These are phyloP conservation scores for Scarus forsteni DNA, from an alignment of 2,797 vertebrate genomes.

Conservation along the genomic window DNA sequence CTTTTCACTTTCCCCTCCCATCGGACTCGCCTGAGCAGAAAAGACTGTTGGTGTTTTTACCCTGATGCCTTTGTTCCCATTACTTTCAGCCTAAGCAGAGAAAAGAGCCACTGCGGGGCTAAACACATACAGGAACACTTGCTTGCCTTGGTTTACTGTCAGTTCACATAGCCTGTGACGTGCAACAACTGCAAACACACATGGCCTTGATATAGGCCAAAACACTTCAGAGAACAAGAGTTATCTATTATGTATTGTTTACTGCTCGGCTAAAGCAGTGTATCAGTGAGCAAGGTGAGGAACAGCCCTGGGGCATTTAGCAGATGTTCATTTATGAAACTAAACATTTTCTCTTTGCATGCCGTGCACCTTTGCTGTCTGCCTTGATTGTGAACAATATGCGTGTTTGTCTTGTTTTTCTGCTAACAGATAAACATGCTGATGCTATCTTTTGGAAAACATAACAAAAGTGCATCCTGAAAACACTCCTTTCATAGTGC, in stretches of 20 bases:
- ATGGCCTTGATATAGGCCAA: constrained; percentile 49
- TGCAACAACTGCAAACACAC: constrained; percentile 23
- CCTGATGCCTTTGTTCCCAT: neutral
- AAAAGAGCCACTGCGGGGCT: neutral
- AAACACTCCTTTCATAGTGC: constrained; percentile 1
- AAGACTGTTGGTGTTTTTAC: neutral
- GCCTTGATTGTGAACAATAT: constrained; percentile 21
- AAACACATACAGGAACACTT: constrained; percentile 13
- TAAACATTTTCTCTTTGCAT: constrained; percentile 56
- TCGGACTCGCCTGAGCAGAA: constrained; percentile 1
- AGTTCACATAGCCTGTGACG: constrained; percentile 30
- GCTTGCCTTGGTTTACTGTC: constrained; percentile 30
- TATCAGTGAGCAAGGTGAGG: constrained; percentile 56
- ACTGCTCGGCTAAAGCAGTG: constrained; percentile 45
- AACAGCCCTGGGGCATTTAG: constrained; percentile 49
- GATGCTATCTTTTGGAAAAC: constrained; percentile 21
- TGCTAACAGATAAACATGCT: constrained; percentile 17
- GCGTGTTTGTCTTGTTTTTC: constrained; percentile 21
- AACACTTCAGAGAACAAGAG: constrained; percentile 51
- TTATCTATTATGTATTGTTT: constrained; percentile 71
- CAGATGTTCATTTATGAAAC: constrained; percentile 67
- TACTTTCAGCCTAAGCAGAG: neutral
- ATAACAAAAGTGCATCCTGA: neutral
- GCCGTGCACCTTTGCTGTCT: constrained; percentile 4
- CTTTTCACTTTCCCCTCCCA: constrained; percentile 2